Conservation (phyloP, 2,113 vertebrate species). For the Smithornis capensis region DNA sequence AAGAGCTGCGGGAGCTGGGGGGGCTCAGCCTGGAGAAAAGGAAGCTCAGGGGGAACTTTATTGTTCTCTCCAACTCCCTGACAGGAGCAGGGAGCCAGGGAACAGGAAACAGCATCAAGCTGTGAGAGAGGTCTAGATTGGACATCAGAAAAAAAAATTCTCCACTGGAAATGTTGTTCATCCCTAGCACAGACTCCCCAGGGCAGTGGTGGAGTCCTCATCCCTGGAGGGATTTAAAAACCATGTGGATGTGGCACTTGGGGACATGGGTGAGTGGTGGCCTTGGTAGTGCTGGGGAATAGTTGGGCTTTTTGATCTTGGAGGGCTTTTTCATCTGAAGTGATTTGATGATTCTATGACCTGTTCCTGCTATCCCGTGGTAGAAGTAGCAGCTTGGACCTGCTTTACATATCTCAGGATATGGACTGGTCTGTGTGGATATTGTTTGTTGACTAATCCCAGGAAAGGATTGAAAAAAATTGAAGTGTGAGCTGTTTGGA, state of each 20-base stretch:
- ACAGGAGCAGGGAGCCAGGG: background rate
- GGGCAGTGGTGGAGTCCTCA: background rate
- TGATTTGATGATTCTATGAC: background rate
- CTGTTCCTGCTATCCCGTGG: background rate
- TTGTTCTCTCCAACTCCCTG: background rate
- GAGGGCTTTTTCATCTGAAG: background rate
- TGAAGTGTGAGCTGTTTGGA: background rate
- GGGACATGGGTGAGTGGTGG: background rate
- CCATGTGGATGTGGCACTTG: background rate
- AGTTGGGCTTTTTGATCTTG: rapidly evolving
- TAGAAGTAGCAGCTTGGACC: background rate
- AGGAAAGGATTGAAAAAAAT: background rate
- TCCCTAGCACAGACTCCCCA: background rate
- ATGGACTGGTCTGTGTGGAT: background rate
- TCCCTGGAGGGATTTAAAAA: background rate
- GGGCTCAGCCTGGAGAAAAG: background rate
- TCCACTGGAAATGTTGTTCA: background rate
- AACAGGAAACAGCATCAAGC: background rate
- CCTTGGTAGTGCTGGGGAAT: background rate
- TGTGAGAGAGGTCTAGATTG: background rate
- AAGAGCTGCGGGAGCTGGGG: background rate
- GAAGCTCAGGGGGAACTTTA: rapidly evolving
- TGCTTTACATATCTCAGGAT: background rate
- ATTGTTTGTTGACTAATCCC: background rate
- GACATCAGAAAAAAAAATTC: background rate